Evolutionary conservation across 2,797 vertebrate genomes (phyloP), one percentile per base, ranked within the genome.

Genomic region (Hyperoplus lanceolatus): DNA sequence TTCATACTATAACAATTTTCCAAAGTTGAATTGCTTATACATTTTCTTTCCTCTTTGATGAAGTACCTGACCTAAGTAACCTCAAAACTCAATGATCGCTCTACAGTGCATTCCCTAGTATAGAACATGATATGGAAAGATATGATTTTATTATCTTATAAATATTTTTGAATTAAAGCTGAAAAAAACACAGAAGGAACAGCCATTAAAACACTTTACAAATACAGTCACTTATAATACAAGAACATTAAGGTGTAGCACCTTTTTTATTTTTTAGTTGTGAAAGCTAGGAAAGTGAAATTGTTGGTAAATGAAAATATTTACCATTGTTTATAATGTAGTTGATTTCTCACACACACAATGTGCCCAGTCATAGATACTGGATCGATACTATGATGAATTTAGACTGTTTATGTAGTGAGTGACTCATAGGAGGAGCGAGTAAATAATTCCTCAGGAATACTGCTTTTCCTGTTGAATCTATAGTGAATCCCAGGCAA

Each of bases 361-460:
- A 15, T 62, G 56, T 59, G 43, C 38, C 6, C 42, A 46, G 55
- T 69, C 49, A 62, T 38, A n/a, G 49, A 62, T 48, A n/a, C 50
- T 58, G 64, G 49, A 74, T 83, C 64, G 41, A 83, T 78, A 38
- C 57, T 69, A 7, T 82, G 73, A 84, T 77, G 81, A 75, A 82
- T 84, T 73, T 49, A 53, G 61, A 73, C 51, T 7, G 74, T 56
- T 75, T 66, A 60, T 79, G 56, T 72, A 69, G 73, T 83, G 77
- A 67, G 66, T 83, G 68, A 81, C 29, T 29, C 29, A 29, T 29
- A 29, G 29, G 75, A 42, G 8, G 74, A 46, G 53, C 51, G 6
- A 0, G 55, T 70, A 64, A 80, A 80, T 71, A 69, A 70, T 85
- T 82, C 59, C 61, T 79, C 21, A 72, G 63, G 18, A 54, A 6